These are phyloP conservation scores for Coremacera marginata DNA, from an alignment of 2,888 invertebrate genomes.

Conservation along the genomic window DNA sequence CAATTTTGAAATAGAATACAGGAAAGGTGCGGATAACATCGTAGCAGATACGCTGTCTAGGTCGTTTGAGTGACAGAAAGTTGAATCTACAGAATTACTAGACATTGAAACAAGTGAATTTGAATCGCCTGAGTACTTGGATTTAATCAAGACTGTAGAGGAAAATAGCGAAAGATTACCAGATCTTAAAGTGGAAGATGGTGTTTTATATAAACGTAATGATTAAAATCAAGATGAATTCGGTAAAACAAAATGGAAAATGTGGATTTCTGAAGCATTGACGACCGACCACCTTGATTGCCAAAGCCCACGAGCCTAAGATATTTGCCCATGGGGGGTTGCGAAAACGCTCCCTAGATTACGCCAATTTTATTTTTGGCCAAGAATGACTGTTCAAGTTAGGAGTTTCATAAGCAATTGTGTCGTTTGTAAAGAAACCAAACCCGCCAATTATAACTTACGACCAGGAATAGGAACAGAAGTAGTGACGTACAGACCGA, in stretches of 20 bases:
- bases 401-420: conserved; percentile 8
- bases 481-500: conserved; percentile 28
- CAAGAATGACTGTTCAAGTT: conserved; percentile 25
- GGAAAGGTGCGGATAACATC: conserved; percentile 48
- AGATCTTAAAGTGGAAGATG: conserved; percentile 43
- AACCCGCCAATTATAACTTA: neutral
- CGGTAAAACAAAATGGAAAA: conserved; percentile 26
- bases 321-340: conserved; percentile 17
- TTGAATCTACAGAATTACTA: neutral
- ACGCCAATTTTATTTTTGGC: conserved; percentile 35
- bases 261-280: conserved; percentile 28
- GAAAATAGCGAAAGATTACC: conserved; percentile 34
- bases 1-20: conserved; percentile 46
- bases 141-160: too few relatives aligned
- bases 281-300: neutral
- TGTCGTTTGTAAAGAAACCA: conserved; percentile 29
- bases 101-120: conserved; percentile 22
- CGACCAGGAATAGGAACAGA: conserved; percentile 2
- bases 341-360: conserved; percentile 24
- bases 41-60: conserved; percentile 38
- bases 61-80: neutral
- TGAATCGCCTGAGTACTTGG: conserved; percentile 23
- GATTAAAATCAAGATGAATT: neutral
- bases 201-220: neutral
- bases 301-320: neutral